Percentiles rank a stretch among this genome's conserved stretches.
phyloP scores from a whole-genome alignment of 2,113 vertebrate species.

The Lonchura striata region DNA sequence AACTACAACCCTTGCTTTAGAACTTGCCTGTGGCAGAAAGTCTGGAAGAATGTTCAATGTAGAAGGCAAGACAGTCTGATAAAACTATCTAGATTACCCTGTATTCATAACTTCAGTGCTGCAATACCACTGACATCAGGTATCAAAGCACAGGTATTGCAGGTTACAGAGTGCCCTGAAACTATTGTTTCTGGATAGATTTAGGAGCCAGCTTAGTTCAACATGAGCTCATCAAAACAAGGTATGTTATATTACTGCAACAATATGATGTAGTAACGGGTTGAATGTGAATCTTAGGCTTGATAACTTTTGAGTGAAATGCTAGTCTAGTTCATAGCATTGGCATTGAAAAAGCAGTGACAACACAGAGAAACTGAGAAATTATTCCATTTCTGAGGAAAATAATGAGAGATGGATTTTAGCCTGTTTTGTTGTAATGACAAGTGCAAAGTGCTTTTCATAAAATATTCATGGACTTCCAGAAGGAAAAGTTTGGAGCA shows the following conservation, averaged over 20 bases:
- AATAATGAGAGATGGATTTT: background rate
- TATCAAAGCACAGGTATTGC: background rate
- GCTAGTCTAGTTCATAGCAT: background rate
- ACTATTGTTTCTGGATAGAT: background rate
- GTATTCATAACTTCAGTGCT: background rate
- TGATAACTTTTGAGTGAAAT: background rate
- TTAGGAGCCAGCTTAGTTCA: background rate
- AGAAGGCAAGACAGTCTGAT: background rate
- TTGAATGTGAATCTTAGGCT: background rate
- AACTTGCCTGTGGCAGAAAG: background rate
- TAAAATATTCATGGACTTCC: background rate
- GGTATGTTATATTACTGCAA: background rate
- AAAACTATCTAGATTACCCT: background rate
- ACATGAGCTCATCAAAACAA: background rate
- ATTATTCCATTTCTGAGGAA: background rate
- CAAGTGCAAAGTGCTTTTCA: background rate
- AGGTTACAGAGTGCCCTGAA: background rate
- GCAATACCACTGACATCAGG: background rate
- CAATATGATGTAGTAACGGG: background rate
- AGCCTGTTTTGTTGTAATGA: background rate
- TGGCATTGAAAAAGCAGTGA: background rate
- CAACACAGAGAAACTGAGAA: background rate
- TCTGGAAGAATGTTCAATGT: background rate
- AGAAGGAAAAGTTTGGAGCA: background rate
- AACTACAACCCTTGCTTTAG: background rate